phyloP scores from a whole-genome alignment of 1,140 invertebrate species.

The Drosophila sulfurigaster region DNA sequence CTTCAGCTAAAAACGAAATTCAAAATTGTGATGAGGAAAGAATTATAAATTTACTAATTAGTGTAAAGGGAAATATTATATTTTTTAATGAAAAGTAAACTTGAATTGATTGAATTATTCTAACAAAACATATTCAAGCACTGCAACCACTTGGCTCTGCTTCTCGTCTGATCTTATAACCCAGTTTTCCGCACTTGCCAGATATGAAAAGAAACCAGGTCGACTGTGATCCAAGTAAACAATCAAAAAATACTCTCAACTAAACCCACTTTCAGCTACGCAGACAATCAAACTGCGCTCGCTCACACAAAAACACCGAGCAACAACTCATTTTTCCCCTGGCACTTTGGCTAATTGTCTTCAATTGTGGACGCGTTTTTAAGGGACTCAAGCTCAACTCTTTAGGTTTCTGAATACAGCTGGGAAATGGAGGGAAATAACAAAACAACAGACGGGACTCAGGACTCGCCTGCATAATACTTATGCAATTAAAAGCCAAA shows the following conservation, averaged over 20 bases:
- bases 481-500: constrained; percentile 77
- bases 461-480: constrained; percentile 71
- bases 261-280: not conserved
- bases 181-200: constrained; percentile 29
- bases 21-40: not conserved
- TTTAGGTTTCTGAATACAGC: constrained; percentile 22
- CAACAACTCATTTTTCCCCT: constrained; percentile 53
- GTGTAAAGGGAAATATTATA: too few relatives aligned
- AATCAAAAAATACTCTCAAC: constrained; percentile 25
- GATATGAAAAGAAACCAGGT: constrained; percentile 29
- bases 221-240: constrained; percentile 4
- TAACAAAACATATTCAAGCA: too few relatives aligned
- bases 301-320: not conserved
- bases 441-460: constrained; percentile 44
- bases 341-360: constrained; percentile 79
- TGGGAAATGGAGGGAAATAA: constrained; percentile 41
- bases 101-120: too few relatives aligned
- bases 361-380: constrained; percentile 55
- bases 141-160: not conserved
- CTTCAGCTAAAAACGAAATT: constrained; percentile 1
- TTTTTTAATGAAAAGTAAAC: too few relatives aligned
- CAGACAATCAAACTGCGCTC: constrained; percentile 10
- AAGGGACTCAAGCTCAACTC: constrained; percentile 36
- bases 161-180: constrained; percentile 11
- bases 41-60: too few relatives aligned